Evolutionary conservation across 2,888 invertebrate genomes (phyloP).

Genomic region (Nephrocerus scutellatus): DNA sequence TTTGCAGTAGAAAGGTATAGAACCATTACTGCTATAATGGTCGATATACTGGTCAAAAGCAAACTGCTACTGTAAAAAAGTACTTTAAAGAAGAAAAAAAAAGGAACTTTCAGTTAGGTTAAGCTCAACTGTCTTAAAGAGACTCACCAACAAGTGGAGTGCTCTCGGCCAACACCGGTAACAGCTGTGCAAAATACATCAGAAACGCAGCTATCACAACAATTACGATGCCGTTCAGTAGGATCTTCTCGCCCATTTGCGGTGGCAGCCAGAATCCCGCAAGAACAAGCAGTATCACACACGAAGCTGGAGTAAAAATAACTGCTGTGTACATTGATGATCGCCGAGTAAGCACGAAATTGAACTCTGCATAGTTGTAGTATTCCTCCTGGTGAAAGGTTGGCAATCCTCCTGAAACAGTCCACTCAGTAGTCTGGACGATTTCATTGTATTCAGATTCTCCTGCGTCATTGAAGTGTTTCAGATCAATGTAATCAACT

Average conservation of each 20-base stretch:
- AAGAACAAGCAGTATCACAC: constrained; percentile 56
- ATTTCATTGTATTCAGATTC: constrained; percentile 34
- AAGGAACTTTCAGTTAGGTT: constrained; percentile 3
- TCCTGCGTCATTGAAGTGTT: constrained; percentile 42
- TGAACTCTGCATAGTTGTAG: constrained; percentile 35
- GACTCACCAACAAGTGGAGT: constrained; percentile 48
- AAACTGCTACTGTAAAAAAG: constrained; percentile 52
- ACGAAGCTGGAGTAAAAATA: constrained; percentile 57
- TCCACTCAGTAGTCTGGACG: constrained; percentile 43
- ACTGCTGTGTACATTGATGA: constrained; percentile 57
- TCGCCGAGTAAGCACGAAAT: constrained; percentile 47
- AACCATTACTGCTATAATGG: constrained; percentile 51
- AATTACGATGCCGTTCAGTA: constrained; percentile 54
- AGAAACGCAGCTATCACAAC: constrained; percentile 57
- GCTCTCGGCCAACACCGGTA: constrained; percentile 48
- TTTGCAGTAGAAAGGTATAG: constrained; percentile 50
- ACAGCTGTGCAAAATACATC: constrained; percentile 56
- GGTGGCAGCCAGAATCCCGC: constrained; percentile 61
- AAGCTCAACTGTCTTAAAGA: neutral
- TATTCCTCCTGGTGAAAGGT: constrained; percentile 33
- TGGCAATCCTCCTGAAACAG: constrained; percentile 35
- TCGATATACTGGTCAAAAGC: constrained; percentile 50
- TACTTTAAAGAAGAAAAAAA: constrained; percentile 47
- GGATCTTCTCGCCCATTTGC: constrained; percentile 59
- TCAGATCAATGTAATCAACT: constrained; percentile 52